These are phyloP conservation scores for Cecidostiba fungosa DNA, from an alignment of 2,888 invertebrate species.

Conservation along the genomic window DNA sequence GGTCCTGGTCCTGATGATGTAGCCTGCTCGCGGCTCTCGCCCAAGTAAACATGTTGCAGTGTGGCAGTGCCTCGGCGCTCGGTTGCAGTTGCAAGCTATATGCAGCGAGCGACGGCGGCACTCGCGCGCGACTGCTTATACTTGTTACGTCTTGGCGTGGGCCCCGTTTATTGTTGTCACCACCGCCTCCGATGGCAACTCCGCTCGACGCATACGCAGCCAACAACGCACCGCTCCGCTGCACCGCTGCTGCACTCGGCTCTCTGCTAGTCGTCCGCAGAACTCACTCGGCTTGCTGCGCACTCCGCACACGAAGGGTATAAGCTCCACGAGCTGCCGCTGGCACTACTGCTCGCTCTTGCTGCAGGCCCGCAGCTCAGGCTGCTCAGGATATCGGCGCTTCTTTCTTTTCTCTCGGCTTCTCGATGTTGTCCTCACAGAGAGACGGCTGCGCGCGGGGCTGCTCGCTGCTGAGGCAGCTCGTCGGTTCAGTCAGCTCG, in stretches of 20 bases:
- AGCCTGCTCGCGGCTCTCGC: constrained; percentile 79
- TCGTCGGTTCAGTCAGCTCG: not conserved
- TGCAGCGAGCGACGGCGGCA: constrained; percentile 8
- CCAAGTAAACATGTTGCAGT: constrained; percentile 81
- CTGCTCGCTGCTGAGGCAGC: not conserved
- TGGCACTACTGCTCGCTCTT: not conserved
- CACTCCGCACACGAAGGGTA: not conserved
- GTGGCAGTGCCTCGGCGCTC: constrained; percentile 40
- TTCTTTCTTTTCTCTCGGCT: constrained; percentile 1
- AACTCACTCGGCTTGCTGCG: not conserved
- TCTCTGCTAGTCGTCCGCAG: not conserved
- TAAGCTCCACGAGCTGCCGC: not conserved
- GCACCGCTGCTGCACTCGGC: constrained; percentile 7
- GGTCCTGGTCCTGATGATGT: constrained; percentile 70
- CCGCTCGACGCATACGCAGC: constrained; percentile 28
- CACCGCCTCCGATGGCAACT: not conserved
- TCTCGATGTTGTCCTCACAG: constrained; percentile 5
- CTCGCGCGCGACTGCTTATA: constrained; percentile 3
- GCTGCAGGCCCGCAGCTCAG: not conserved
- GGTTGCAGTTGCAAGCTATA: not conserved
- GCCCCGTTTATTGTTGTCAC: not conserved
- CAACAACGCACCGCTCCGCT: constrained; percentile 28
- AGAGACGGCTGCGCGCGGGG: constrained; percentile 6
- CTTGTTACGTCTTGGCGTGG: not conserved
- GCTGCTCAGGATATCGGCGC: constrained; percentile 7